Base-by-base conservation (phyloP, 2,888 invertebrate species). In the Meteorus cinctellus region DNA sequence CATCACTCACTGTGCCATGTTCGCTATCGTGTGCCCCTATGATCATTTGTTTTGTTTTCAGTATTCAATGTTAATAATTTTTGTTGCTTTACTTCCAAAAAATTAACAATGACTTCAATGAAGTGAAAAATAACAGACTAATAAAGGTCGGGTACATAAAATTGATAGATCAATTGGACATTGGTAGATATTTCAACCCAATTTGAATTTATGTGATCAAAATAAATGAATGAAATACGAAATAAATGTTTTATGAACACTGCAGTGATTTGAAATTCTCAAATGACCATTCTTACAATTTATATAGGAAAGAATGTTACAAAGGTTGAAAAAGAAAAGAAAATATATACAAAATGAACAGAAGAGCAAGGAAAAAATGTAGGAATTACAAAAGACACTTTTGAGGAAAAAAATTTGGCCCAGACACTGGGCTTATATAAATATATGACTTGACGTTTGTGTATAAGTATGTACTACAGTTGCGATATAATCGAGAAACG, bases 61-160 rank as follows among this genome's bases (percentile, higher is more conserved):
- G 12, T 24, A 24, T 45, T 45, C 27, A 27, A 6, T 48, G 70
- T 72, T 63, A 72, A 74, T 66, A 19, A 41, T 14, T n/a, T 69
- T 19, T 14, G 51, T 76, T 68, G 55, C 60, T 69, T n/a, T n/a
- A 48, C 48, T n/a, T 5, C 1, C 8, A 8, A 8, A 41, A 41
- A 41, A 41, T 41, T 41, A 41, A 8, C 41, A 41, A 41, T 41
- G 12, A 41, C 12, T 41, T 48, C 48, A 48, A 48, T 48, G 48
- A 48, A 48, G n/a, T 16, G 48, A 3, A n/a, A 48, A 48, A 48
- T 12, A 4, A n/a, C 4, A n/a, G 4, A n/a, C 16, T 14, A n/a
- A n/a, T 48, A 48, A 41, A 41, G 6, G 1, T 10, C 8, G 41
- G 1, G 12, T 1, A 4, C 2, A 34, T 34, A 6, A 4, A 34